Evolutionary conservation across 2,113 vertebrate genomes (phyloP).

Genomic region (cat (Felis catus)): DNA sequence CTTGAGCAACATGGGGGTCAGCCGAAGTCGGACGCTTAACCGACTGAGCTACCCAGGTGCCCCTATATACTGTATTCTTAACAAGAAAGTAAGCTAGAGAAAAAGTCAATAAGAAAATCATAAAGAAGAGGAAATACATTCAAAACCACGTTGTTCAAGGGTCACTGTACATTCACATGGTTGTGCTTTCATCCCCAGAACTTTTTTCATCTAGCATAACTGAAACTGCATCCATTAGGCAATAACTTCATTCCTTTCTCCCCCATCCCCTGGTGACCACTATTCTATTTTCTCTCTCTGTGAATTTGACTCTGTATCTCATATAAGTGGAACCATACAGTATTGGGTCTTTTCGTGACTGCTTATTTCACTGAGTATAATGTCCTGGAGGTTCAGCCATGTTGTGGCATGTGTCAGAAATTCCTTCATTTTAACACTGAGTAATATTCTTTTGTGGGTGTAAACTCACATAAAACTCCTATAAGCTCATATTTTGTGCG

Average conservation of each 20-base stretch:
- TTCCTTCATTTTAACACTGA: constrained; percentile 13
- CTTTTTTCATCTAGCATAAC: neutral
- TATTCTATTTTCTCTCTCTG: neutral
- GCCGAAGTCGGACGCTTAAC: too few relatives aligned
- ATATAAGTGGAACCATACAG: neutral
- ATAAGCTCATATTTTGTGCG: neutral
- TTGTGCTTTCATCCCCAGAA: neutral
- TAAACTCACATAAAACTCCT: too few relatives aligned
- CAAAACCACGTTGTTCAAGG: neutral
- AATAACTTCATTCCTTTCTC: neutral
- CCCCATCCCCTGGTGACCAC: neutral
- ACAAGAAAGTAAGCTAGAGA: neutral
- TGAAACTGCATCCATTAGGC: neutral
- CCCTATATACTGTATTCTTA: neutral
- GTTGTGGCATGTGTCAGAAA: neutral
- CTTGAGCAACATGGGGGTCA: neutral
- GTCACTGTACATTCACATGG: neutral
- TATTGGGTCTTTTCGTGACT: neutral
- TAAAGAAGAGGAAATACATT: neutral
- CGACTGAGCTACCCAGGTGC: too few relatives aligned
- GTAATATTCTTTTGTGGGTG: neutral
- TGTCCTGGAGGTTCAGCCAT: neutral
- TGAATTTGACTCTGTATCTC: neutral
- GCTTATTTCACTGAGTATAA: neutral
- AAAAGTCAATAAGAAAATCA: neutral